Conservation (phyloP, 1,140 invertebrate species). For the Magallana angulata region DNA sequence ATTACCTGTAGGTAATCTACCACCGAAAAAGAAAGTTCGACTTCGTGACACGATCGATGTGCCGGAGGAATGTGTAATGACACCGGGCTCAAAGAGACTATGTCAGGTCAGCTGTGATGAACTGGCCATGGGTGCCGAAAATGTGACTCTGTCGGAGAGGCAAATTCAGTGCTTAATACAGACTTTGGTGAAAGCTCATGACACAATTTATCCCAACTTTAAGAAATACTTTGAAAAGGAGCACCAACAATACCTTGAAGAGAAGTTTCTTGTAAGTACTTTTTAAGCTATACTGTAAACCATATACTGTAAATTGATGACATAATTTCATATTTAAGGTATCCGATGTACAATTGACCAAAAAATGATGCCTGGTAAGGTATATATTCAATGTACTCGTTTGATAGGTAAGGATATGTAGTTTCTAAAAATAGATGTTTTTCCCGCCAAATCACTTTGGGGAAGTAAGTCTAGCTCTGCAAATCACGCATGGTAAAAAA, state of each 20-base stretch:
- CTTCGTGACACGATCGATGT: background rate
- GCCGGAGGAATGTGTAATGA: background rate
- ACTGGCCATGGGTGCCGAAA: background rate
- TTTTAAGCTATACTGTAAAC: too few relatives aligned
- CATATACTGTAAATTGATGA: too few relatives aligned
- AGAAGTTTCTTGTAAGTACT: slow-evolving; percentile 48
- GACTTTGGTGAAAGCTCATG: slow-evolving; percentile 47
- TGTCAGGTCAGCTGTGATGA: background rate
- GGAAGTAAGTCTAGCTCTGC: too few relatives aligned
- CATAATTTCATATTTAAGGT: too few relatives aligned
- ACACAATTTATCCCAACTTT: slow-evolving; percentile 50
- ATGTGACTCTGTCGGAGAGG: slow-evolving; percentile 7
- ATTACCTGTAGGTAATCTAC: background rate
- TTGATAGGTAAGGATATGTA: too few relatives aligned
- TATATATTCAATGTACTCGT: too few relatives aligned
- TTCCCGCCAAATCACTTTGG: too few relatives aligned
- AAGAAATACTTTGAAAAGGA: slow-evolving; percentile 54
- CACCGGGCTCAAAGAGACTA: background rate
- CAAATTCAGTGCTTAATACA: slow-evolving; percentile 46
- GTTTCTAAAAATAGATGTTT: too few relatives aligned
- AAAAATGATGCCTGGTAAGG: too few relatives aligned
- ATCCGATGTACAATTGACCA: too few relatives aligned
- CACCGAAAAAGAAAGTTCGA: slow-evolving; percentile 15
- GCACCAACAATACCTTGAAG: slow-evolving; percentile 39
- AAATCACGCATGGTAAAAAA: too few relatives aligned